Evolutionary conservation across 2,888 invertebrate genomes (phyloP), one percentile per base, ranked within the genome.

Genomic region (Celastrina argiolus): DNA sequence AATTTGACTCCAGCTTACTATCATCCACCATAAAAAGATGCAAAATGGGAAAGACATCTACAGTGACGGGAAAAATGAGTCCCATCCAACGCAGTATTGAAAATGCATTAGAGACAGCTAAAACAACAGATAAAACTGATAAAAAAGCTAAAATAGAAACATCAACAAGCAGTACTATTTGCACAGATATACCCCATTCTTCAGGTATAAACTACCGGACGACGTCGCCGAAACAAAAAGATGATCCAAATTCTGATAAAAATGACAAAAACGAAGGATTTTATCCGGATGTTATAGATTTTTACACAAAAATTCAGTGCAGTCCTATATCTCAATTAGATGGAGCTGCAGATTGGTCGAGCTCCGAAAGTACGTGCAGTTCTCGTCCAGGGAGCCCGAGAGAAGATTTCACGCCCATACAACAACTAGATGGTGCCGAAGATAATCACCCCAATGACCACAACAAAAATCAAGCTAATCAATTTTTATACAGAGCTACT

Each of bases 351-450:
- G 95, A 95, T 76, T 92, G 94, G 91, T 92, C 94, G 22, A 93
- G 94, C 63, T 92, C 88, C 10, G 91, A 89, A 73, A 90, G 87
- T 71, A 90, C 85, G 51, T 90, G 89, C 64, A 90, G 92, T 68
- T 89, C 89, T 0, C 84, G 88, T 65, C 91, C 91, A 2, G 80
- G 79, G 36, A 91, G 91, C 72, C 92, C 92, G 1, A 80, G 81
- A 64, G 82, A 83, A 67, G 85, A 87, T 63, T 91, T 91, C 72
- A 81, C 87, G 14, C 90, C 88, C 63, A 93, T 95, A 70, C 93
- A 93, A 72, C 95, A 95, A 80, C 82, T 94, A 65, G 95, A 95
- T 79, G 95, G 95, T 14, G 93, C 94, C 2, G 94, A 94, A 72
- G 95, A 95, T 72, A 91, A 93, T 90, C 78, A 84, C 72, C 77